Evolutionary conservation across 2,113 vertebrate species (phyloP).

Genomic region (Kryptolebias marmoratus): DNA sequence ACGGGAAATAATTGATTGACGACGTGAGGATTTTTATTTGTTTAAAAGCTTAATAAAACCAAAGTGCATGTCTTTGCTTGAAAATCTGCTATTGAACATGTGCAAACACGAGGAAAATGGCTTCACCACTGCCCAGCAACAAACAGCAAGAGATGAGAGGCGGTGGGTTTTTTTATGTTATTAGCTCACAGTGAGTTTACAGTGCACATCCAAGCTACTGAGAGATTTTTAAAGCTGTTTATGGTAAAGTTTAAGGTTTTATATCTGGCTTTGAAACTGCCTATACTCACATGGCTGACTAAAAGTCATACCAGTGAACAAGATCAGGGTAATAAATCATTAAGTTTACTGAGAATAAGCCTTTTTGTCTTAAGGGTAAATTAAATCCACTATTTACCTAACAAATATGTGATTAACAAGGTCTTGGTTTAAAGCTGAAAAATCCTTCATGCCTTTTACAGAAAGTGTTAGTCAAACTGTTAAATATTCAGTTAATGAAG

Average conservation of each 20-base stretch:
- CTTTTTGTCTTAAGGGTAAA: constrained; percentile 37
- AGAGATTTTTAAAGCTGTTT: constrained; percentile 16
- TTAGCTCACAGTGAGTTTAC: constrained; percentile 16
- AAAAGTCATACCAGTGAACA: constrained; percentile 50
- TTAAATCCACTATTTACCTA: constrained; percentile 46
- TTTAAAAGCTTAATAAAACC: constrained; percentile 5
- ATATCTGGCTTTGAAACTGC: constrained; percentile 13
- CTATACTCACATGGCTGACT: constrained; percentile 30
- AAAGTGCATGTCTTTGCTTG: neutral
- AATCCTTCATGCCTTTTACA: constrained; percentile 36
- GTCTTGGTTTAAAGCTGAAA: constrained; percentile 46
- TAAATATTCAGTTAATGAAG: constrained; percentile 71
- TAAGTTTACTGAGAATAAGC: constrained; percentile 19
- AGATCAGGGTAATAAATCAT: constrained; percentile 48
- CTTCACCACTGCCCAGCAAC: constrained; percentile 17
- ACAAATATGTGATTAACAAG: constrained; percentile 62
- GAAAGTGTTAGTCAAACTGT: constrained; percentile 61
- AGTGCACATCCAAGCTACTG: constrained; percentile 21
- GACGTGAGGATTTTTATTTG: neutral
- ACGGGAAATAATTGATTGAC: constrained; percentile 9
- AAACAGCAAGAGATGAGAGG: constrained; percentile 22
- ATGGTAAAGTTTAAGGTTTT: constrained; percentile 32
- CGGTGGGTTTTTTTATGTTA: constrained; percentile 1
- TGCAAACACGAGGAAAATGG: constrained; percentile 13
- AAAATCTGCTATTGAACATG: constrained; percentile 16